Evolutionary conservation across 2,797 vertebrate species (phyloP).

Genomic region (Enteromius unitaeniatus): DNA sequence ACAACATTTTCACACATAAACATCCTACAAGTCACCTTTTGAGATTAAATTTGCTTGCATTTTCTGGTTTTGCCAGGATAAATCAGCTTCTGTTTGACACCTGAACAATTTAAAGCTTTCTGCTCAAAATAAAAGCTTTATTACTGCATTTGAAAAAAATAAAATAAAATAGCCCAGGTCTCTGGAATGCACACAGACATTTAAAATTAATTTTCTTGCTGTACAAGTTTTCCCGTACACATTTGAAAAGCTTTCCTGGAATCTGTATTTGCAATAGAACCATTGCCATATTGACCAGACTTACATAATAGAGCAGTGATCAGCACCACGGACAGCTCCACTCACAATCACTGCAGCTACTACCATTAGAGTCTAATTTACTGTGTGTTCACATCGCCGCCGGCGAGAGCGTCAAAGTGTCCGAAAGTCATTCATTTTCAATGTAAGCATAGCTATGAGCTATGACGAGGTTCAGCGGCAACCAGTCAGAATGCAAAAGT

Average conservation of each 20-base stretch:
- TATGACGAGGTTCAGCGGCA: too few species aligned
- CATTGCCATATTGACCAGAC: not conserved
- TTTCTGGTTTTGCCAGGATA: not conserved
- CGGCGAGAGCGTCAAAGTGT: too few species aligned
- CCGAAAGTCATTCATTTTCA: too few species aligned
- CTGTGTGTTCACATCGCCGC: too few species aligned
- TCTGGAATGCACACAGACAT: not conserved
- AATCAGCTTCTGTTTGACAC: not conserved
- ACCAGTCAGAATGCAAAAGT: too few species aligned
- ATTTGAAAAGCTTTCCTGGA: not conserved
- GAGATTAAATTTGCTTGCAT: not conserved
- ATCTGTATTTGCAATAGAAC: slow-evolving; percentile 2
- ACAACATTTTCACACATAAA: not conserved
- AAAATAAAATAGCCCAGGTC: not conserved
- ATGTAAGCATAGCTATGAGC: too few species aligned
- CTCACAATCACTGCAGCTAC: not conserved
- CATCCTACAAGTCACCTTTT: not conserved
- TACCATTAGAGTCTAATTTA: not conserved
- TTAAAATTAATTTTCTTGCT: not conserved
- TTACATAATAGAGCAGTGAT: not conserved
- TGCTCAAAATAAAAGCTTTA: slow-evolving; percentile 4
- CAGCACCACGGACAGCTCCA: slow-evolving; percentile 24
- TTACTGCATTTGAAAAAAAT: not conserved
- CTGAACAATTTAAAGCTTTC: slow-evolving; percentile 1
- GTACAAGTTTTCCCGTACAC: not conserved